phyloP scores from a whole-genome alignment of 2,113 vertebrate genomes.

The Ceuthmochares aereus region DNA sequence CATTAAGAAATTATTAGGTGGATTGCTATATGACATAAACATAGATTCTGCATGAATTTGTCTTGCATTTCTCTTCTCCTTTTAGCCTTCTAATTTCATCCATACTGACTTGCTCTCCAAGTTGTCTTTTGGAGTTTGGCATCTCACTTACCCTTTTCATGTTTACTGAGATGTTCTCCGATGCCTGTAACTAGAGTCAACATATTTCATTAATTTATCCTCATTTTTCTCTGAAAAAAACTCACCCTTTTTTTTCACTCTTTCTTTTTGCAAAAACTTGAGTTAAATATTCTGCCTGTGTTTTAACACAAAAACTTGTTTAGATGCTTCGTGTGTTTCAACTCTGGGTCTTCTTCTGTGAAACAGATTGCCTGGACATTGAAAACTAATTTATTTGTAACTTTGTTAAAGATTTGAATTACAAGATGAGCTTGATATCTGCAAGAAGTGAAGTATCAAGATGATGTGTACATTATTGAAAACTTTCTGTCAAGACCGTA shows the following conservation, averaged over 20 bases:
- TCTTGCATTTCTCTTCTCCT: background rate
- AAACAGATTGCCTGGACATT: background rate
- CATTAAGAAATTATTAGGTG: background rate
- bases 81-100: background rate
- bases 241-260: background rate
- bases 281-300: background rate
- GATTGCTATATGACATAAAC: background rate
- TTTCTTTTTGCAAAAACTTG: background rate
- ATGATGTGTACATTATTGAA: conserved; percentile 11
- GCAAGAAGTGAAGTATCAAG: conserved; percentile 54
- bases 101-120: background rate
- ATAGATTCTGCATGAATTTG: background rate
- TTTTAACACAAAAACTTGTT: background rate
- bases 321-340: background rate
- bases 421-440: conserved; percentile 41
- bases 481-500: conserved; percentile 10
- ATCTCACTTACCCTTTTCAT: background rate
- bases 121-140: background rate
- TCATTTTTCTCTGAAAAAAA: background rate
- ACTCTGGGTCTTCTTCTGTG: background rate
- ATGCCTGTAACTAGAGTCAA: background rate
- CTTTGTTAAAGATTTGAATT: background rate
- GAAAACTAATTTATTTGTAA: background rate
- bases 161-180: background rate
- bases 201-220: background rate